Evolutionary conservation across 2,113 vertebrate genomes (phyloP), one percentile per base, ranked within the genome.

Genomic region (Setophaga petechia): DNA sequence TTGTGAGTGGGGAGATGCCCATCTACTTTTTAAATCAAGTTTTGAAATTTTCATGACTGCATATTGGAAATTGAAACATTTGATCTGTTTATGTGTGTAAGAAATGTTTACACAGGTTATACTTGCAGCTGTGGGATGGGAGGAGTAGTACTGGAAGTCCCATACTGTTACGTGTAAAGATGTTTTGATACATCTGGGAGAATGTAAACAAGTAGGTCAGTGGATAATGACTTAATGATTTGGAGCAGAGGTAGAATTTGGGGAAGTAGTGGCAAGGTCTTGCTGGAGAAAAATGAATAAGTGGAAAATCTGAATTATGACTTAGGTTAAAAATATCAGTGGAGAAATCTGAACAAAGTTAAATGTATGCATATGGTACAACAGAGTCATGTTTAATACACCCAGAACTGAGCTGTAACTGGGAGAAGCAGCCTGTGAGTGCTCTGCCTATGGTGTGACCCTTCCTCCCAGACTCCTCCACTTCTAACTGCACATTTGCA

Each of bases 151-250:
- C 62, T 90, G 79, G 44, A 86, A 87, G 61, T 88, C 80, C 39
- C 54, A 30, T 61, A 41, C 31, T 90, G 63, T 67, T 88, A 86
- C 0, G 0, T 31, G 24, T 46, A 46, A 88, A 68, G 76, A 94
- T 96, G 92, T 95, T 94, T 91, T 75, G 73, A 58, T 94, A 75
- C 90, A 72, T 88, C 61, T 96, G 94, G 66, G 73, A 84, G 73
- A 87, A 75, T 51, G 44, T 93, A 90, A 92, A 80, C 88, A 92
- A 93, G 72, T 92, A 57, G 72, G 73, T 95, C 83, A 93, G 68
- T 93, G 88, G 83, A 93, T 84, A 87, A 93, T 95, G 83, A 94
- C 80, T 95, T 88, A 57, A 92, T 72, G 52, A 67, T 75, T 71
- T 96, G 93, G 85, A 96, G 75, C 88, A 93, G 76, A 93, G 73